These are phyloP conservation scores for Acrocephalus scirpaceus DNA, from an alignment of 2,797 vertebrate species.

Conservation along the genomic window DNA sequence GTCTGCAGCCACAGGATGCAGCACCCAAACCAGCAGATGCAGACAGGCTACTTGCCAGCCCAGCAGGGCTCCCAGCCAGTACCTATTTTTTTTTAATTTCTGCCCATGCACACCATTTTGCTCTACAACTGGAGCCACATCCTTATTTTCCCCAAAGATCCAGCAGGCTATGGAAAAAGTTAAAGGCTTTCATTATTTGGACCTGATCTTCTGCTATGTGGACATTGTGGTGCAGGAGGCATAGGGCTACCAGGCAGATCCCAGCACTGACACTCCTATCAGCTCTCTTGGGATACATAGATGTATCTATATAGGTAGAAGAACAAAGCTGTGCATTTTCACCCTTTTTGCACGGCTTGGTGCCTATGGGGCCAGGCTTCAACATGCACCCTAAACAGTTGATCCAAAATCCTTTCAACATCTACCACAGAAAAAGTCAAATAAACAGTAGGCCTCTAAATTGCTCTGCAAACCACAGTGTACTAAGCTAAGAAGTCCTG, in stretches of 20 bases:
- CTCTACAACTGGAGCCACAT: neutral
- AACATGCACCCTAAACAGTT: neutral
- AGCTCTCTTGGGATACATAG: neutral
- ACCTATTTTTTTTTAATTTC: neutral
- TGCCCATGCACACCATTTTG: neutral
- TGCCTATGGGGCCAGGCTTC: neutral
- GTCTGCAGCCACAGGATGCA: neutral
- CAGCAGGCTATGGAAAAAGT: accelerated
- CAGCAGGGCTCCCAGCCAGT: neutral
- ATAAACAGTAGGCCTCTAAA: neutral
- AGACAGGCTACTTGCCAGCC: neutral
- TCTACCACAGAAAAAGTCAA: neutral
- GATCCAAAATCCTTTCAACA: neutral
- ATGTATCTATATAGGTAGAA: neutral
- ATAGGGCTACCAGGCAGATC: neutral
- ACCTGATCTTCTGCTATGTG: neutral
- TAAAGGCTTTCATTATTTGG: neutral
- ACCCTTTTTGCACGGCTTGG: neutral
- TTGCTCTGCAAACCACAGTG: neutral
- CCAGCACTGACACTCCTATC: neutral
- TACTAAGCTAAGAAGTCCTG: conserved; percentile 6
- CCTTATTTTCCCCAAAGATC: neutral
- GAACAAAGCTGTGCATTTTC: neutral
- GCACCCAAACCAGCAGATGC: accelerated
- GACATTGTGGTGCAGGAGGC: accelerated